Conservation (phyloP, 2,797 vertebrate genomes). For the Epinephelus coioides region DNA sequence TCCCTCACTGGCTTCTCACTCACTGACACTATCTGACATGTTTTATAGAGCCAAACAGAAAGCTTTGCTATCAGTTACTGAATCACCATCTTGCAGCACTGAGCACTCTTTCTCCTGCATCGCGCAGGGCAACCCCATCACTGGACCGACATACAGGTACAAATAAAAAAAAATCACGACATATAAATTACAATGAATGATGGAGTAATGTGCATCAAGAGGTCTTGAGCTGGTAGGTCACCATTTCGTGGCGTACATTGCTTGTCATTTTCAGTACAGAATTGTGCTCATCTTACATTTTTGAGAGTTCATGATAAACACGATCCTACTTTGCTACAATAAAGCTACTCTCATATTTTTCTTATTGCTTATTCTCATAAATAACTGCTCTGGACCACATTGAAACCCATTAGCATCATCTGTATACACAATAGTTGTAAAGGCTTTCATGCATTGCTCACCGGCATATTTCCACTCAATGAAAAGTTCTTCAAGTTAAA, state of each 20-base stretch:
- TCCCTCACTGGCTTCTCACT: background rate
- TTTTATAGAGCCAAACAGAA: background rate
- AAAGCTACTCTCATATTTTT: background rate
- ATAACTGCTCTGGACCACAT: background rate
- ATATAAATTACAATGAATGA: accelerated
- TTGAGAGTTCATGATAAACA: background rate
- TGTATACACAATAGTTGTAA: background rate
- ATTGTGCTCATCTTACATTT: background rate
- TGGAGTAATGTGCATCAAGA: background rate
- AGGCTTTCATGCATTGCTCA: too few relatives aligned
- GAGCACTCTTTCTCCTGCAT: background rate
- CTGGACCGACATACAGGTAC: too few relatives aligned
- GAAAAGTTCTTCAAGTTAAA: too few relatives aligned
- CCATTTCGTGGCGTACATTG: accelerated
- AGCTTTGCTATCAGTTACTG: background rate
- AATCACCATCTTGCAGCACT: background rate
- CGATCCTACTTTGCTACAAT: background rate
- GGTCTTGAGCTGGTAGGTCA: too few relatives aligned
- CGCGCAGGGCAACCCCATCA: background rate
- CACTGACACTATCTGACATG: background rate
- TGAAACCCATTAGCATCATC: background rate
- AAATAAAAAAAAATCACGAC: background rate
- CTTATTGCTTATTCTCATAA: background rate
- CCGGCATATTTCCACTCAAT: too few relatives aligned
- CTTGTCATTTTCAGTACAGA: background rate